Base-by-base conservation (phyloP, 2,888 invertebrate species). In the Chromoteleia sp. region DNA sequence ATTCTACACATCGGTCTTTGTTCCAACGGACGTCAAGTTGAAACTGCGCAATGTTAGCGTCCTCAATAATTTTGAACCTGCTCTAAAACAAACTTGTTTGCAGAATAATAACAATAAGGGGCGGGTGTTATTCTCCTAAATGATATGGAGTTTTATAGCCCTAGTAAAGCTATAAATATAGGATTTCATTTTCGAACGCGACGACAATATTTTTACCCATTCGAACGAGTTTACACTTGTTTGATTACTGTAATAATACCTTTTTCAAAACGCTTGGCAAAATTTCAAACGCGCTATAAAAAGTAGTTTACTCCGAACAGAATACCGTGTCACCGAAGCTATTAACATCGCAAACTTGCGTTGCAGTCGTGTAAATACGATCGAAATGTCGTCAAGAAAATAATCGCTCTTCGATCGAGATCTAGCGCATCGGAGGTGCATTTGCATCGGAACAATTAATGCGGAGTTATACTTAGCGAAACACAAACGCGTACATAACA, bases 21-120 rank as follows among this genome's bases (percentile, higher is more conserved):
- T 50, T 50, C 8, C 10, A 12, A 8, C 45, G 25, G 50, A 48
- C 50, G 63, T 36, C 33, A 50, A 21, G 45, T 61, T 61, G 48
- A 30, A 45, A 19, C 39, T 52, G 65, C 52, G 39, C 52, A 52
- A 48, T 65, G 65, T 50, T 63, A 33, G 12, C 30, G 50, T 50
- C 25, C 65, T 65, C 65, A 65, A 65, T 65, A 65, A 65, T 65
- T 65, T 65, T 65, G 19, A 65, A 50, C 19, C 39, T 7, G 15
- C 19, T 39, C 50, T 39, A 17, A 59, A 59, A 59, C 59, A 30
- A 59, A 59, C 29, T 59, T 59, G 59, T 41, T 43, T 59, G 43
- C 10, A 59, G 6, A 59, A 59, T 29, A 41, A 43, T 43, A 59
- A 29, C 15, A 12, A 25, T 1, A 14, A 52, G 21, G 50, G 6